Conservation (phyloP, 2,113 vertebrate genomes). For the Dromaius novaehollandiae region DNA sequence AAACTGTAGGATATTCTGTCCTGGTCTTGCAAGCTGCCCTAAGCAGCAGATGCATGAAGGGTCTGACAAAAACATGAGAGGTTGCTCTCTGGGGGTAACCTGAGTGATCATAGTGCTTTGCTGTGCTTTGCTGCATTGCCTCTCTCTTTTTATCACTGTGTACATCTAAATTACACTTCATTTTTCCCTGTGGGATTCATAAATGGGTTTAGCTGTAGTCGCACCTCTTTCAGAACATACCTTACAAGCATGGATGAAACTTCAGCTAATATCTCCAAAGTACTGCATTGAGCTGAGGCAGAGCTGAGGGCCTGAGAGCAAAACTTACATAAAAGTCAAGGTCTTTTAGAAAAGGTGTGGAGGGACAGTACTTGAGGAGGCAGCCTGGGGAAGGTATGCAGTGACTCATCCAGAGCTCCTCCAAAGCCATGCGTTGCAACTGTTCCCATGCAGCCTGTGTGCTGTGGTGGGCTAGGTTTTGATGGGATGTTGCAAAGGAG, state of each 20-base stretch:
- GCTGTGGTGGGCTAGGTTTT: background rate
- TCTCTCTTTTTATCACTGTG: background rate
- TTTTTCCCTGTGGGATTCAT: background rate
- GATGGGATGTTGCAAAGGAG: background rate
- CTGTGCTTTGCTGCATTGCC: background rate
- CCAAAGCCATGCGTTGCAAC: background rate
- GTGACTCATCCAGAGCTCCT: background rate
- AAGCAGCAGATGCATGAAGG: background rate
- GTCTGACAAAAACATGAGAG: background rate
- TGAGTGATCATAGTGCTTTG: background rate
- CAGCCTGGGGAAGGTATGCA: background rate
- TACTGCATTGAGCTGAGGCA: background rate
- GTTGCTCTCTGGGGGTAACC: background rate
- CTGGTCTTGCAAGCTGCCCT: background rate
- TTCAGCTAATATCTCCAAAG: background rate
- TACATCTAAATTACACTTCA: background rate
- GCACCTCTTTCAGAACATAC: background rate
- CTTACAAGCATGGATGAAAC: background rate
- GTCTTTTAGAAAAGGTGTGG: background rate
- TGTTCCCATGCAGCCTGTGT: background rate
- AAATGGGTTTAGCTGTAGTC: background rate
- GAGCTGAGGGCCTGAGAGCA: fast-evolving
- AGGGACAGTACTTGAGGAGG: background rate
- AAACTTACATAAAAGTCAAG: background rate
- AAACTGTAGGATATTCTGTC: background rate